Evolutionary conservation across 1,140 invertebrate species (phyloP).

Genomic region (Drosophila guanche): DNA sequence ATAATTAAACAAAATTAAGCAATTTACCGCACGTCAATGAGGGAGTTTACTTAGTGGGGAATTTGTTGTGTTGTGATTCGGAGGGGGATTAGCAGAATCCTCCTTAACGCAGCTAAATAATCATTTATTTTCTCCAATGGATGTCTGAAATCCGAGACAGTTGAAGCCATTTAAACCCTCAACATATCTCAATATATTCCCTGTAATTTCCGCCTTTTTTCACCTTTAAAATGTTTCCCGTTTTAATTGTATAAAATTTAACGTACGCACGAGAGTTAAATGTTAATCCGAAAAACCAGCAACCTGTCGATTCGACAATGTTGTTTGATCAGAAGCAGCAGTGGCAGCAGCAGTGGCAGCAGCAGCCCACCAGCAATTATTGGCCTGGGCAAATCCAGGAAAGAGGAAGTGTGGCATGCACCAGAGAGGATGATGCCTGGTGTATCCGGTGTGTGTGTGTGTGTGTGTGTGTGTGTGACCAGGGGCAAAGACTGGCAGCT

Average conservation of each 20-base stretch:
- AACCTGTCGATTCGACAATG: constrained; percentile 49
- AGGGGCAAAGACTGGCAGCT: constrained; percentile 35
- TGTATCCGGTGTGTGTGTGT: too few species aligned
- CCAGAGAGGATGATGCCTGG: too few species aligned
- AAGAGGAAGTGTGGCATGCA: background rate
- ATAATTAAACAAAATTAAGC: constrained; percentile 70
- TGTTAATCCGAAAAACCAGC: constrained; percentile 26
- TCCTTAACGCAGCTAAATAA: too few species aligned
- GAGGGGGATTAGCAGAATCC: background rate
- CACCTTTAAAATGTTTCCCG: too few species aligned
- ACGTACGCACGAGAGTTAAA: background rate
- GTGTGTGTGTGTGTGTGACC: too few species aligned
- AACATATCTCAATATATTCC: too few species aligned
- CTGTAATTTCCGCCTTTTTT: too few species aligned
- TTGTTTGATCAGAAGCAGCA: constrained; percentile 5
- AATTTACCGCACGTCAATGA: constrained; percentile 45
- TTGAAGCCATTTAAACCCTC: too few species aligned
- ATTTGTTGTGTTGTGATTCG: background rate
- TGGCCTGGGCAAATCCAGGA: background rate
- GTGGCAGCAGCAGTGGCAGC: background rate
- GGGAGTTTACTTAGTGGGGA: constrained; percentile 29
- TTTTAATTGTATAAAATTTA: too few species aligned
- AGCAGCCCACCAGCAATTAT: constrained; percentile 8
- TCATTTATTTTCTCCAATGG: too few species aligned
- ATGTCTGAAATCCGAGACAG: too few species aligned